Evolutionary conservation across 2,888 invertebrate genomes (phyloP), one percentile per base, ranked within the genome.

Genomic region (Macrophya alboannulata): DNA sequence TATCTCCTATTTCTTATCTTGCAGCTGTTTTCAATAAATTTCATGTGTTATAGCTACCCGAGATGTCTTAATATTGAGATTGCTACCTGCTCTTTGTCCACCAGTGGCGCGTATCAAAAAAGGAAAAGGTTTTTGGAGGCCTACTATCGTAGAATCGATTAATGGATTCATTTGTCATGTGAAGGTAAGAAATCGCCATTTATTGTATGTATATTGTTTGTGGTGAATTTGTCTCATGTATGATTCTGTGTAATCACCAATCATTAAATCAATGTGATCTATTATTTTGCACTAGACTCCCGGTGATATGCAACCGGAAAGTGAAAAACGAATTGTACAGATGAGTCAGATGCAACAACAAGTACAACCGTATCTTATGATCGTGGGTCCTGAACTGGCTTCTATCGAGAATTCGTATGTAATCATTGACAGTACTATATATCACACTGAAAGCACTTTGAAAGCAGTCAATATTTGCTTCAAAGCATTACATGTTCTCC

Each of bases 291-390:
- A 62, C 8, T 10, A 71, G 71, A 17, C 17, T 37, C 71, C 37
- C 25, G 37, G 71, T 1, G 71, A 71, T 71, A 6, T 71, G 37
- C 37, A 71, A 17, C 31, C 15, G 12, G 71, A 31, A 37, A 71
- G 2, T 10, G 65, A 65, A 4, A 17, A 25, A 10, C 65, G 10
- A n/a, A 51, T 40, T 21, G 40, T 21, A 51, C 77, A 40, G 17
- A 85, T 17, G 84, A 84, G 9, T 68, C 68, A 45, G 31, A 40
- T 59, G 40, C 59, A 85, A 31, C 55, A 62, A 51, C 45, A 48
- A 12, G 55, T 86, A 21, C 86, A 86, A 72, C 85, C 86, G 2
- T 83, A 82, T 31, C 43, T 86, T 48, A 48, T 86, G 12, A 72
- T 77, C 21, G 25, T 81, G 21, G 77, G 85, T 37, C 45, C 55